phyloP scores from a whole-genome alignment of 1,140 invertebrate genomes.

The Oedothorax gibbosus region DNA sequence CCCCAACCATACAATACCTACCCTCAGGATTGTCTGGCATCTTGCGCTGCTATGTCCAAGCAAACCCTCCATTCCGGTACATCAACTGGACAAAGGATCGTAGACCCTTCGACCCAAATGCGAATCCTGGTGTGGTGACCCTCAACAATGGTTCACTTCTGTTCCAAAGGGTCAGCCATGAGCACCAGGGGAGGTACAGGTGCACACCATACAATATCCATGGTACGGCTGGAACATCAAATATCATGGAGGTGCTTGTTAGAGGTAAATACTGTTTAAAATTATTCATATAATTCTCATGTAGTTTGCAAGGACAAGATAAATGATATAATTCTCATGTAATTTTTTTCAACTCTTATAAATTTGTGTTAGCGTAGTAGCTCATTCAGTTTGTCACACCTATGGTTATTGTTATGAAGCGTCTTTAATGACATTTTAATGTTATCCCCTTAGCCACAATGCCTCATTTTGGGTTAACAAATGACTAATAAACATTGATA shows the following conservation, averaged over 20 bases:
- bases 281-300: neutral
- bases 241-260: slow-evolving; percentile 93
- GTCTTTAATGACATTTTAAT: too few relatives aligned
- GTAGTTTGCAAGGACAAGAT: neutral
- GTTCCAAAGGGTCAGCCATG: slow-evolving; percentile 76
- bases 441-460: too few relatives aligned
- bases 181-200: slow-evolving; percentile 83
- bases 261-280: slow-evolving; percentile 72
- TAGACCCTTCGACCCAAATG: slow-evolving; percentile 88
- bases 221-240: slow-evolving; percentile 91
- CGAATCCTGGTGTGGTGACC: slow-evolving; percentile 89
- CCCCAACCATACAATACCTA: slow-evolving; percentile 91
- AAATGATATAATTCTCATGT: neutral
- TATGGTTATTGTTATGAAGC: too few relatives aligned
- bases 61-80: slow-evolving; percentile 93
- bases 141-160: slow-evolving; percentile 94
- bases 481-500: neutral
- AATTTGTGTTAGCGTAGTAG: too few relatives aligned
- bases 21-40: slow-evolving; percentile 91
- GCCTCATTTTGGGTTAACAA: too few relatives aligned
- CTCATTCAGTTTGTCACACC: too few relatives aligned
- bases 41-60: slow-evolving; percentile 96
- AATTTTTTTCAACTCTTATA: too few relatives aligned
- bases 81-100: slow-evolving; percentile 97
- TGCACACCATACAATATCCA: slow-evolving; percentile 95